phyloP scores from a whole-genome alignment of 2,888 invertebrate genomes.

The Hypomecis punctinalis region DNA sequence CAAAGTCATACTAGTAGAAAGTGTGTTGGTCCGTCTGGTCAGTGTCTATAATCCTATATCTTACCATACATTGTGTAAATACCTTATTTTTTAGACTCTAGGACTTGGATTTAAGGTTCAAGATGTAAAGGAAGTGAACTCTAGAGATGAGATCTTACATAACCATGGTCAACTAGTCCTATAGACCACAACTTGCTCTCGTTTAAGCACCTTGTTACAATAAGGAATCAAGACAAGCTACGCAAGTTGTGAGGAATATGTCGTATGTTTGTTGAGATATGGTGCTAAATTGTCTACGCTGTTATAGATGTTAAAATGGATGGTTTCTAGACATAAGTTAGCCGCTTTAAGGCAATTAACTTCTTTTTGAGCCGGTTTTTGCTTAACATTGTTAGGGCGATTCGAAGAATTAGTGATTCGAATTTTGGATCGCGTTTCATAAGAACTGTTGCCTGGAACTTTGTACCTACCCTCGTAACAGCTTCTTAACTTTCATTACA shows the following conservation, averaged over 20 bases:
- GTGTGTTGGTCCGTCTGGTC: constrained; percentile 4
- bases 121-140: constrained; percentile 12
- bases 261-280: not conserved
- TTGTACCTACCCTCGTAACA: no score
- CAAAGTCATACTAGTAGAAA: not conserved
- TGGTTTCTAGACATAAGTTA: constrained; percentile 26
- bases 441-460: no score
- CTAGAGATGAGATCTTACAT: constrained; percentile 24
- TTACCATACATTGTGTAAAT: constrained; percentile 13
- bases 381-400: constrained; percentile 10
- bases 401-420: not conserved
- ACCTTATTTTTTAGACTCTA: constrained; percentile 17
- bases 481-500: no score
- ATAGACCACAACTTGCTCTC: not conserved
- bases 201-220: constrained; percentile 1
- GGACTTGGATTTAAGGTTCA: constrained; percentile 13
- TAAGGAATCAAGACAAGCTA: not conserved
- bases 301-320: not conserved
- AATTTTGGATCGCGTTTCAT: not conserved
- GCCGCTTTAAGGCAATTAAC: constrained; percentile 27
- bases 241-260: not conserved
- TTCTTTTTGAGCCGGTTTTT: constrained; percentile 18
- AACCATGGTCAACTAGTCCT: constrained; percentile 27
- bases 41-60: not conserved
- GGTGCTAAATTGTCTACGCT: not conserved